Conservation (phyloP, 2,113 vertebrate genomes). For the Oreochromis aureus region DNA sequence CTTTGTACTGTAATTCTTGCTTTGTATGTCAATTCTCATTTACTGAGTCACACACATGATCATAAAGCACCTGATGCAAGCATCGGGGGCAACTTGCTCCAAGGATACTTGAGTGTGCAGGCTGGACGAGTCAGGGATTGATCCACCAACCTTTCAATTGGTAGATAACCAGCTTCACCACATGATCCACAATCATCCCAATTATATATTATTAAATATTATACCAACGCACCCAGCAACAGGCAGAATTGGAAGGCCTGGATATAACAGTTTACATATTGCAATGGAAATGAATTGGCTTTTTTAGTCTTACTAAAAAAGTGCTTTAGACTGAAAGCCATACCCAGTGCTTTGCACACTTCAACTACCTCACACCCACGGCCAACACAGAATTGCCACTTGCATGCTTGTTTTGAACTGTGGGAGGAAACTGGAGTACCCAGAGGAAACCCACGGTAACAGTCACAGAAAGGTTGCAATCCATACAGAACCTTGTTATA, state of each 20-base stretch:
- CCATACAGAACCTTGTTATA: neutral
- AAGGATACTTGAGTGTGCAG: neutral
- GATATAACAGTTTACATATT: neutral
- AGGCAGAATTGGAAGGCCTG: neutral
- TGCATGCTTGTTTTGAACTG: neutral
- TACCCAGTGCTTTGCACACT: neutral
- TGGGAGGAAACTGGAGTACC: neutral
- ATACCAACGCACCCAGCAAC: neutral
- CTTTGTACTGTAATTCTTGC: neutral
- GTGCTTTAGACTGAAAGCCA: neutral
- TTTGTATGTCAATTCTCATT: neutral
- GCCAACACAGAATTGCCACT: neutral
- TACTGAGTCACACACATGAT: neutral
- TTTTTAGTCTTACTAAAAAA: neutral
- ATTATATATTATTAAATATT: neutral
- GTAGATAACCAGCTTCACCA: neutral
- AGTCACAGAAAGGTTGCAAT: neutral
- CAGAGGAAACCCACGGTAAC: neutral
- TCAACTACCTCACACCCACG: neutral
- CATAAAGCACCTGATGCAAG: neutral
- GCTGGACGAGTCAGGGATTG: neutral
- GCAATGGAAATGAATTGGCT: neutral
- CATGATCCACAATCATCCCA: neutral
- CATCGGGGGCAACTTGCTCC: neutral
- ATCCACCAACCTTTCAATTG: neutral